phyloP scores from a whole-genome alignment of 2,797 vertebrate species.

The Xiphophorus birchmanni region DNA sequence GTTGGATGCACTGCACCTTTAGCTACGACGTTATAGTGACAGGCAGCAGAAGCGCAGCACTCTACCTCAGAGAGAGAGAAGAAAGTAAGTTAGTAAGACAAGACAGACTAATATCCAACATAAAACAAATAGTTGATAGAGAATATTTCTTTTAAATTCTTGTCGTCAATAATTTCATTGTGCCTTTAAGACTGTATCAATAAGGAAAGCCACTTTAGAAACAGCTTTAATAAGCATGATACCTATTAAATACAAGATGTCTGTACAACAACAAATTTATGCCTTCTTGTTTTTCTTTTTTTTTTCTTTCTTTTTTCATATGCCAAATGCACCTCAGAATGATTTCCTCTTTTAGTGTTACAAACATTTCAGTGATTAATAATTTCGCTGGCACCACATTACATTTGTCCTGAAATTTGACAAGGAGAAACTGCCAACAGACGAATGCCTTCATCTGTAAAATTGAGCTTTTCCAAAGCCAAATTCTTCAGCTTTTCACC shows the following conservation, averaged over 20 bases:
- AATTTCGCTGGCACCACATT: constrained; percentile 39
- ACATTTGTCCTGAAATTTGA: constrained; percentile 46
- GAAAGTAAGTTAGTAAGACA: neutral
- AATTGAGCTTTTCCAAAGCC: constrained; percentile 52
- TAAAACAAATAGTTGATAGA: constrained; percentile 2
- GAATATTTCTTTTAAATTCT: constrained; percentile 13
- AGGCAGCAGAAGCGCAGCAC: neutral
- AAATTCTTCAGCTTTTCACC: constrained; percentile 41
- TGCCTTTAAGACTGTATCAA: neutral
- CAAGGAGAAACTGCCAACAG: constrained; percentile 45
- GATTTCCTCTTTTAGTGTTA: neutral
- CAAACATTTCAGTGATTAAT: constrained; percentile 15
- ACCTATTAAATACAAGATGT: constrained; percentile 16
- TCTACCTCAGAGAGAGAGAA: neutral
- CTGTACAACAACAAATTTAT: constrained; percentile 8
- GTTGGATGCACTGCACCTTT: neutral
- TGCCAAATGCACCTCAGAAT: constrained; percentile 36
- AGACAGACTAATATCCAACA: neutral
- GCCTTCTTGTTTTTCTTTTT: constrained; percentile 11
- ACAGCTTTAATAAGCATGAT: neutral
- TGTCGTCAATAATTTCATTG: constrained; percentile 16
- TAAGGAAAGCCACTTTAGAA: constrained; percentile 13
- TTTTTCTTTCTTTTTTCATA: constrained; percentile 8
- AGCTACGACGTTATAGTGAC: neutral
- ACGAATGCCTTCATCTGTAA: constrained; percentile 44